Evolutionary conservation across 2,888 invertebrate species (phyloP), one percentile per base, ranked within the genome.

Genomic region (Agonopterix arenella): DNA sequence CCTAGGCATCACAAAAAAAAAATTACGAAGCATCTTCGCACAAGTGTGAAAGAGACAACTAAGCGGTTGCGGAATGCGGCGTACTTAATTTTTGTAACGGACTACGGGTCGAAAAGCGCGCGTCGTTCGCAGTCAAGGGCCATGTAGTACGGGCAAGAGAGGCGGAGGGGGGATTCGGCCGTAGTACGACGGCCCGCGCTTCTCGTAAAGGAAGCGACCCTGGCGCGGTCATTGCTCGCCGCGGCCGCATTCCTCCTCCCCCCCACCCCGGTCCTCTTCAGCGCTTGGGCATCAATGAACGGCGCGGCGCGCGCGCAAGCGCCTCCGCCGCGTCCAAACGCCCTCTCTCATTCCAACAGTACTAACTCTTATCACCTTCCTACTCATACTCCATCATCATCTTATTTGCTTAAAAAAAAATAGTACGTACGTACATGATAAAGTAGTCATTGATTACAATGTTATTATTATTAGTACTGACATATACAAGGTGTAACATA

Each of bases 131-230:
- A 67, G 77, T 28, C 28, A 28, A 76, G 76, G 76, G 76, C 66
- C 77, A 80, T 79, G 82, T 82, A 83, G 82, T 83, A 84, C 78
- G 77, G 73, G 55, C 59, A 5, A 61, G 66, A 61, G 66, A 54
- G 65, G 62, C 60, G 73, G 59, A 66, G 60, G 68, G 67, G 72
- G 76, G 75, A 16, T 41, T 36, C 28, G 79, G 73, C 76, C 80
- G 84, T 86, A 85, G 85, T 85, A 86, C 85, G 83, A 78, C 84
- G 84, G 81, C 78, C 78, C 77, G 84, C 80, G 79, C 77, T 84
- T 83, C 86, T 86, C 82, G 88, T 86, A 86, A 86, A 88, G 86
- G 86, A 86, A 85, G 83, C 86, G 86, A 85, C 88, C 88, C 88
- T 88, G 88, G 84, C 83, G 84, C 85, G 88, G 88, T 88, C 88